Conservation (phyloP, 1,140 invertebrate genomes). For the Dufourea novaeangliae region DNA sequence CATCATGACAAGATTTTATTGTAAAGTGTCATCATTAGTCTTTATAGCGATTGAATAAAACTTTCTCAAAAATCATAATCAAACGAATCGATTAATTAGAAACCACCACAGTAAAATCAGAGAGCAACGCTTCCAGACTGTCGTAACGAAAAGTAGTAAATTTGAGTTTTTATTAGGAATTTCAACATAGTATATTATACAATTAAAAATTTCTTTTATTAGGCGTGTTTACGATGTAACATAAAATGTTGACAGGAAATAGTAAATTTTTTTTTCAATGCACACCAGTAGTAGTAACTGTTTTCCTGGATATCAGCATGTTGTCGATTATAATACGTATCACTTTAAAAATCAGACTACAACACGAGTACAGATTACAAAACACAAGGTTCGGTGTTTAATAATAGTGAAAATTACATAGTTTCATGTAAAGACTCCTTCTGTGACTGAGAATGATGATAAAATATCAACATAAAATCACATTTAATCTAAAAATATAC, state of each 20-base stretch:
- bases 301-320: constrained; percentile 51
- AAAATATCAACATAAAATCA: constrained; percentile 46
- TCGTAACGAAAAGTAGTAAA: not conserved
- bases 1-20: constrained; percentile 74
- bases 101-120: not conserved
- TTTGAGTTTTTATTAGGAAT: constrained; percentile 23
- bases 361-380: constrained; percentile 62
- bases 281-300: constrained; percentile 63
- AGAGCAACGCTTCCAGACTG: not conserved
- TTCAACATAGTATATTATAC: constrained; percentile 60
- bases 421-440: constrained; percentile 31
- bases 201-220: constrained; percentile 79
- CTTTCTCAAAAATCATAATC: constrained; percentile 66
- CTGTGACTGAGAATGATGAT: constrained; percentile 40
- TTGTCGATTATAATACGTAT: constrained; percentile 68
- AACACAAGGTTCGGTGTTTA: constrained; percentile 51
- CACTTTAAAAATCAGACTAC: constrained; percentile 64
- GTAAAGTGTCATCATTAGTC: constrained; percentile 78
- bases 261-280: constrained; percentile 63
- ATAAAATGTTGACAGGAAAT: constrained; percentile 76
- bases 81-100: constrained; percentile 20
- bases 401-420: constrained; percentile 39
- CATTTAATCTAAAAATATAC: constrained; percentile 34
- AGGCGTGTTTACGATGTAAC: constrained; percentile 78
- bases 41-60: constrained; percentile 77